Base-by-base conservation (phyloP, 1,140 invertebrate species). In the Calliphora vicina region DNA sequence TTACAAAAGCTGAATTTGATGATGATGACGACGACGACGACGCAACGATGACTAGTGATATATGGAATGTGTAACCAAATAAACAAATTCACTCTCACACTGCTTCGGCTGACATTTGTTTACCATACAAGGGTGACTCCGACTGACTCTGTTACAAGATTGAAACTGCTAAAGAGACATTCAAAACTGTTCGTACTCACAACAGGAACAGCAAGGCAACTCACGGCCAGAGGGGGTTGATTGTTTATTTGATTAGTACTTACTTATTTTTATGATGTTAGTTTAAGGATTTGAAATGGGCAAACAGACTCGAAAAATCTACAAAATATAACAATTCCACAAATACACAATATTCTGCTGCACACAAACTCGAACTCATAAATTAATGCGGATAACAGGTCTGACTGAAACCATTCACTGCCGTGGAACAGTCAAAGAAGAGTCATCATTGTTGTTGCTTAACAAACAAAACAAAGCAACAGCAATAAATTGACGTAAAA, bases 211-310 rank as follows among this genome's bases (percentile, higher is more conserved):
- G n/a, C n/a, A n/a, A n/a, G n/a, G n/a, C n/a, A n/a, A n/a, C 4
- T 35, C n/a, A 17, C 17, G 12, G 6, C 61, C 8, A 12, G n/a
- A 67, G 61, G 50, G 50, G n/a, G 27, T 35, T 74, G 27, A 17
- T 78, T 42, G 27, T 76, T 43, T 78, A 23, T 78, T 78, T 78
- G 74, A 78, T 78, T 78, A 78, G 74, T 78, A 78, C 74, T 78
- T 78, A 78, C 74, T 78, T 78, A 78, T 42, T 45, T 78, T 78
- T 78, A 78, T 78, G 74, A 78, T 78, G 26, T 81, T 81, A 43
- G 80, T 81, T 81, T 81, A 61, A 81, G 80, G 80, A 81, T 81
- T 81, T 81, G 45, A 57, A 81, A 81, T 57, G 45, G 80, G 17
- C 80, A 57, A 80, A 81, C 42, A 43, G 42, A 78, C 74, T 50